A percentile compares a stretch with the other conserved stretches of the same genome.
Conservation (phyloP, 2,888 invertebrate species). For the Ormyrus rosae region DNA sequence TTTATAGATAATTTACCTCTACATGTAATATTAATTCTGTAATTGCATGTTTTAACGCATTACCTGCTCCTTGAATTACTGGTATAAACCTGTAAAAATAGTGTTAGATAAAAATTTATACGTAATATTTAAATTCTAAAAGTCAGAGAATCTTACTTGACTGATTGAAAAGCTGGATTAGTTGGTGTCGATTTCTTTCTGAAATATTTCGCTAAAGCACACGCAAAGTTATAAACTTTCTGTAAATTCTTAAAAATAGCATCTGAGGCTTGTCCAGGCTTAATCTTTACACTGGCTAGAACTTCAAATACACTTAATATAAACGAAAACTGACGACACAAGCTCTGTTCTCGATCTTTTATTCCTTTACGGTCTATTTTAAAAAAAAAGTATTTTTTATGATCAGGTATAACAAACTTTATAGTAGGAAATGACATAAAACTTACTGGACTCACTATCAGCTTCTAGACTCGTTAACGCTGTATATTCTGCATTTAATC, state of each 20-base stretch:
- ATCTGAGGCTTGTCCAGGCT: constrained; percentile 78
- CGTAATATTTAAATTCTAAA: neutral
- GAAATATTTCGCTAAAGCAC: constrained; percentile 80
- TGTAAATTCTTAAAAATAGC: constrained; percentile 78
- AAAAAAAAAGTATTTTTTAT: neutral
- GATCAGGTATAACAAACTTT: neutral
- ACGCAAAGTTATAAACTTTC: constrained; percentile 78
- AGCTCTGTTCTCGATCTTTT: constrained; percentile 78
- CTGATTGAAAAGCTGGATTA: constrained; percentile 77
- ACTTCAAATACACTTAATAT: constrained; percentile 77
- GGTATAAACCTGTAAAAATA: constrained; percentile 64
- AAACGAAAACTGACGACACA: constrained; percentile 79
- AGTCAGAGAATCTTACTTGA: constrained; percentile 73
- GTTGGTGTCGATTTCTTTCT: constrained; percentile 75
- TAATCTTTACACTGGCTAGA: constrained; percentile 77
- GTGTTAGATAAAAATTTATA: neutral
- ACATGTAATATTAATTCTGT: constrained; percentile 80
- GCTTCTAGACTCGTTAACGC: constrained; percentile 60
- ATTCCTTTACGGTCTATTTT: constrained; percentile 74
- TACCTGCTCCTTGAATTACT: constrained; percentile 76
- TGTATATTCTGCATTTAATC: constrained; percentile 70
- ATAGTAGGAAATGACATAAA: neutral
- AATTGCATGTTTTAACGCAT: constrained; percentile 78
- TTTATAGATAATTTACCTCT: constrained; percentile 74
- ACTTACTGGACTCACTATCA: constrained; percentile 63